A percentile compares a stretch with the other conserved stretches of the same genome.
phyloP scores from a whole-genome alignment of 1,140 invertebrate genomes.

The Anastatus disparis region DNA sequence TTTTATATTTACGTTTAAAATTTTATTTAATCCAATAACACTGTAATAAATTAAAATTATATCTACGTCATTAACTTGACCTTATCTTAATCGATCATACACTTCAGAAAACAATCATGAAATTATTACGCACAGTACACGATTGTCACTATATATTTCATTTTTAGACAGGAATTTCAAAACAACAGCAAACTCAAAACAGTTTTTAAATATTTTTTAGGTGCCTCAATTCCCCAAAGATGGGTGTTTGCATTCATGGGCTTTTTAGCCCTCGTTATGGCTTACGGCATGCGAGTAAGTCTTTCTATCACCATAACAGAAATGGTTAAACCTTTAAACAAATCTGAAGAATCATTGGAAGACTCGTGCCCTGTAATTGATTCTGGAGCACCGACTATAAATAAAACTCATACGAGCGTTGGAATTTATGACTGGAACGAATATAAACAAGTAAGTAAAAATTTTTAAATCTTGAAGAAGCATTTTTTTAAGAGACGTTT shows the following conservation, averaged over 20 bases:
- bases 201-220: constrained; percentile 61
- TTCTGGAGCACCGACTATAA: background rate
- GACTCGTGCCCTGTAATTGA: background rate
- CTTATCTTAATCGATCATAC: too few relatives aligned
- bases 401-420: background rate
- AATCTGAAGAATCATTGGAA: background rate
- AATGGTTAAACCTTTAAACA: constrained; percentile 73
- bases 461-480: background rate
- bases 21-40: too few relatives aligned
- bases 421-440: constrained; percentile 28
- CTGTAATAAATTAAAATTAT: too few relatives aligned
- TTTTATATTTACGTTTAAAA: too few relatives aligned
- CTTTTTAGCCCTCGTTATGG: constrained; percentile 84
- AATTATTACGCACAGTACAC: too few relatives aligned
- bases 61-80: too few relatives aligned
- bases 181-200: too few relatives aligned
- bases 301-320: constrained; percentile 91
- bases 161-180: too few relatives aligned
- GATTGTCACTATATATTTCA: too few relatives aligned
- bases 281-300: constrained; percentile 89
- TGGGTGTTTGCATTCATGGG: constrained; percentile 86
- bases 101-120: too few relatives aligned
- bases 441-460: constrained; percentile 35
- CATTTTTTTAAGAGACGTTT: too few relatives aligned
- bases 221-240: constrained; percentile 76